Base-by-base conservation (phyloP, 2,888 invertebrate genomes). In the Anticlea derivata region DNA sequence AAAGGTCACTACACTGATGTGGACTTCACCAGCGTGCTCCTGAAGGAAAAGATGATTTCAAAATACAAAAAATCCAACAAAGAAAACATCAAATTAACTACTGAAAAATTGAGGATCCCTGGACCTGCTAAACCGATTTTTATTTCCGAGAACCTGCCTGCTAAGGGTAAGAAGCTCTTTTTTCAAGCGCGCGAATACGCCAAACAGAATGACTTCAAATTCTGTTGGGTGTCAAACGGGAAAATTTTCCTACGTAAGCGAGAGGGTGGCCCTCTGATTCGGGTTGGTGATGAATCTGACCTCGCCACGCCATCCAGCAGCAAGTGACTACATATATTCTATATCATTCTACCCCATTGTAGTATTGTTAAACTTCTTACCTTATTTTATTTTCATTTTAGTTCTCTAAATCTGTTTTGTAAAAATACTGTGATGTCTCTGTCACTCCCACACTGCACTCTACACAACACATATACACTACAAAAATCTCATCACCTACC, bases 291-390 rank as follows among this genome's bases (percentile, higher is more conserved):
- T n/a, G 33, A 33, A 20, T 7, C 33, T 7, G 33, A 33, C 33
- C 17, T 33, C 1, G 2, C 17, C 0, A 33, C 2, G 1, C 0
- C n/a, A n/a, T 4, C 33, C 5, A 4, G 5, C n/a, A 17, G 17
- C 5, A 33, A 33, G 33, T 33, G 33, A 33, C 17, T 33, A 17
- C n/a, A n/a, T n/a, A n/a, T n/a, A n/a, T n/a, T n/a, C n/a, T n/a
- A n/a, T n/a, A n/a, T n/a, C n/a, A n/a, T n/a, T n/a, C n/a, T n/a
- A n/a, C n/a, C n/a, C n/a, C n/a, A n/a, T n/a, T n/a, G n/a, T n/a
- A n/a, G n/a, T n/a, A n/a, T n/a, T n/a, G n/a, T n/a, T n/a, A n/a
- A n/a, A n/a, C n/a, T n/a, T n/a, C n/a, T n/a, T n/a, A n/a, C n/a
- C n/a, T n/a, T n/a, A n/a, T n/a, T n/a, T n/a, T n/a, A n/a, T n/a